Conservation (phyloP, 2,113 vertebrate species). For the Leucosticte australis region DNA sequence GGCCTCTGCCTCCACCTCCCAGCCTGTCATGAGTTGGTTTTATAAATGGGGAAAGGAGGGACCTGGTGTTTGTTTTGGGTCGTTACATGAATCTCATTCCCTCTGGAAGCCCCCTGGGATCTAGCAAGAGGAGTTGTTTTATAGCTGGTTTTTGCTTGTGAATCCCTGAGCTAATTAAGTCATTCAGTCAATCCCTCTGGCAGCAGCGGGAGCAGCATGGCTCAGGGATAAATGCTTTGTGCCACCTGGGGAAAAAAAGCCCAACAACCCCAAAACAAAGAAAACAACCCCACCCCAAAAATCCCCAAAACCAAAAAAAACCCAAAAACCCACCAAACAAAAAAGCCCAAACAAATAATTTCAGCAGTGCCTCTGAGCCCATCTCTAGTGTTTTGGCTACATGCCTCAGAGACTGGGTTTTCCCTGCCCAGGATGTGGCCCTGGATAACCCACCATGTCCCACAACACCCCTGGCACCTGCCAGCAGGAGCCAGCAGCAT, state of each 20-base stretch:
- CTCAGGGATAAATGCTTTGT: not conserved
- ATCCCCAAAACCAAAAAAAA: not conserved
- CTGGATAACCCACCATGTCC: not conserved
- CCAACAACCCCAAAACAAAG: not conserved
- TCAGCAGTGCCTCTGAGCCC: not conserved
- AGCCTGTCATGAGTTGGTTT: not conserved
- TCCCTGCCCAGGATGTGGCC: not conserved
- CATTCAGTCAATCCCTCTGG: not conserved
- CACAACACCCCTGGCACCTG: not conserved
- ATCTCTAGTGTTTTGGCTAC: not conserved
- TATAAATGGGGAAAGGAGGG: not conserved
- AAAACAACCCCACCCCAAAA: not conserved
- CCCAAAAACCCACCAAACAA: not conserved
- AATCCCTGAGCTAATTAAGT: slow-evolving; percentile 15
- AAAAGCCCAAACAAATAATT: not conserved
- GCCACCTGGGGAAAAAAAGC: not conserved
- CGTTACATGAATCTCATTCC: not conserved
- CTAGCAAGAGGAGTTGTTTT: not conserved
- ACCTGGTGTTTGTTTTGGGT: not conserved
- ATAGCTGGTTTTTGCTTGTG: not conserved
- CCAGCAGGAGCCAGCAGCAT: not conserved
- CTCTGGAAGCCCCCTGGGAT: not conserved
- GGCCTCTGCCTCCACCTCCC: not conserved
- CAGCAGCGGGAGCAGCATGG: not conserved
- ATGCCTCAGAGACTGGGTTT: not conserved